Percentiles rank a stretch among this genome's conserved stretches.
phyloP scores from a whole-genome alignment of 1,140 invertebrate species.

The Planococcus citri region DNA sequence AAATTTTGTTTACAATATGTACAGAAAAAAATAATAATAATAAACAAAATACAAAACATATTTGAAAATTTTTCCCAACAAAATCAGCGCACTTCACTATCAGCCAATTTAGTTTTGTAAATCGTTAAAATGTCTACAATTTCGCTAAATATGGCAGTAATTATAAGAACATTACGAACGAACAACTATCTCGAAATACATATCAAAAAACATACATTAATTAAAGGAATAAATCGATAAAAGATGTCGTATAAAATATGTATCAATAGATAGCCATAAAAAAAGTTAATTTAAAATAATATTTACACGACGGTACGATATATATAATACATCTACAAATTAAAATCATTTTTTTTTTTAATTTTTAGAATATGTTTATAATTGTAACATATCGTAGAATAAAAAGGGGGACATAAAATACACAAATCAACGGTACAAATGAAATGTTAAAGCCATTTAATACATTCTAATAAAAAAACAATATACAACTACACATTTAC shows the following conservation, averaged over 20 bases:
- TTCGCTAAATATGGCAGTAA: constrained; percentile 13
- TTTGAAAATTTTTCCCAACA: background rate
- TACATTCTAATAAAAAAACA: background rate
- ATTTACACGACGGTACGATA: constrained; percentile 10
- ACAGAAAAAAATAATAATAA: background rate
- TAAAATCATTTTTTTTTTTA: background rate
- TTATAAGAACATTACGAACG: background rate
- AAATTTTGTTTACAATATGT: constrained; percentile 17
- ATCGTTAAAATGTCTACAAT: background rate
- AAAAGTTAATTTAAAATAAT: constrained; percentile 15
- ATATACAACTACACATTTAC: background rate
- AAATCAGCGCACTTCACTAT: background rate
- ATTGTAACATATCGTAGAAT: background rate
- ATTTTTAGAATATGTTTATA: background rate
- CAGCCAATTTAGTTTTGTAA: background rate
- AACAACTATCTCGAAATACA: constrained; percentile 9
- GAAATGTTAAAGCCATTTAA: constrained; percentile 4
- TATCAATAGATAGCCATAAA: constrained; percentile 9
- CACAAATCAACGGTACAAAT: background rate
- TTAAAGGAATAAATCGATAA: constrained; percentile 16
- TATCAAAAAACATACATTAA: background rate
- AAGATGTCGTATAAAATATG: constrained; percentile 13
- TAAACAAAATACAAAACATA: background rate
- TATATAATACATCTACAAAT: background rate
- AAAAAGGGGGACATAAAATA: constrained; percentile 10